Evolutionary conservation across 1,140 invertebrate genomes (phyloP), one percentile per base, ranked within the genome.

Genomic region (Bradysia coprophila): DNA sequence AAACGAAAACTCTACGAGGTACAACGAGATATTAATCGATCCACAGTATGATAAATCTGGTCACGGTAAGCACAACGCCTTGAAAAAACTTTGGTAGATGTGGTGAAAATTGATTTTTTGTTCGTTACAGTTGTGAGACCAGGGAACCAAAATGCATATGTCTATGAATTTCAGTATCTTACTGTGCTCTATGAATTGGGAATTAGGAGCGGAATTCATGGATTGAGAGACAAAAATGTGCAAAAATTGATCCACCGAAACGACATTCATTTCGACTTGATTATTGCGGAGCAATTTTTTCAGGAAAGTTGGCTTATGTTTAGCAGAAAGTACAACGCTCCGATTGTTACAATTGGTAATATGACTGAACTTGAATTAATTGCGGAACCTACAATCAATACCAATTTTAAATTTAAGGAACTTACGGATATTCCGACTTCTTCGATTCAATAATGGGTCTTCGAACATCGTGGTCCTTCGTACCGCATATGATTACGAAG

Each of bases 371-470:
- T 36, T 10, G 18, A 36, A 8, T 6, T 36, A n/a, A 10, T n/a
- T 16, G 18, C 18, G 10, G 33, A 16, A n/a, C 16, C 5, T 15
- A n/a, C 5, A n/a, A 6, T 18, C 18, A 6, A 10, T 15, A 36
- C 6, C 33, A 40, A 11, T 20, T 40, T 40, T 40, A 21, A 20
- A 21, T 45, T 45, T 16, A 13, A 37, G 43, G 55, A 34, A 67
- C 68, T 15, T 64, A 59, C 52, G 69, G 69, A 22, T 67, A 68
- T 49, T 65, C 56, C 45, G 55, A 71, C 54, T 67, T 62, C 49
- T 52, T 67, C 64, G 69, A 71, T 48, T 61, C 69, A 43, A 45
- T 61, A 22, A 60, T 60, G 48, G 62, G 68, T 42, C 62, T 71
- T 44, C 51, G 68, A 2, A 59, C 68, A 9, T 68, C 71, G 39